Conservation (phyloP, 2,113 vertebrate species). For the Cisticola juncidis region DNA sequence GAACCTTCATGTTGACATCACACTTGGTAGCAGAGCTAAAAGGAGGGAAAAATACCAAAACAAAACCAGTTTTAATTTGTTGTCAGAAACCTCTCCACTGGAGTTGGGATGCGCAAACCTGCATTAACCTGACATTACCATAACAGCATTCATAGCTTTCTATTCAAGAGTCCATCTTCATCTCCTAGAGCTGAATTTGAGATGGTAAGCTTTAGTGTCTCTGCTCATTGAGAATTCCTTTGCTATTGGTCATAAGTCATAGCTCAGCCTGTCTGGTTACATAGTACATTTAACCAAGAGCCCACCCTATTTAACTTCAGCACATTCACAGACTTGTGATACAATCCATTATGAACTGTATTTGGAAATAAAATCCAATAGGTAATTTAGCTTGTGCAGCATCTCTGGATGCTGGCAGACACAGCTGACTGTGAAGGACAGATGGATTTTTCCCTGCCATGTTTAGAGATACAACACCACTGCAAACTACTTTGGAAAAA, state of each 20-base stretch:
- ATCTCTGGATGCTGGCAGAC: neutral
- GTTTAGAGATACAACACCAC: neutral
- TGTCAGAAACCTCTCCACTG: neutral
- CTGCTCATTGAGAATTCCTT: neutral
- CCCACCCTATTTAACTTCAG: neutral
- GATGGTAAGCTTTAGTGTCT: neutral
- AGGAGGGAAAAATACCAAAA: neutral
- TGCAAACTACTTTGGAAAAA: neutral
- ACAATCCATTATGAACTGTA: neutral
- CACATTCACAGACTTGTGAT: neutral
- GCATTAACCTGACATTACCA: neutral
- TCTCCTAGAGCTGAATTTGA: neutral
- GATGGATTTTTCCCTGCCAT: neutral
- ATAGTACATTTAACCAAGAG: neutral
- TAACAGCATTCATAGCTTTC: neutral
- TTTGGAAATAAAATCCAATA: conserved; percentile 13
- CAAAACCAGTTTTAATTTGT: neutral
- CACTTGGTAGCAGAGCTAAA: neutral
- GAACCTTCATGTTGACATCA: neutral
- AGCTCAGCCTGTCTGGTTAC: neutral
- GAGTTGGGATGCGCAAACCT: neutral
- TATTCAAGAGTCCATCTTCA: neutral
- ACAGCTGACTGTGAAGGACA: neutral
- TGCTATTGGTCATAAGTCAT: neutral
- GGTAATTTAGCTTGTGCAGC: neutral